These are phyloP conservation scores for Peromyscus maniculatus DNA, from an alignment of 2,113 vertebrate species.

Conservation along the genomic window DNA sequence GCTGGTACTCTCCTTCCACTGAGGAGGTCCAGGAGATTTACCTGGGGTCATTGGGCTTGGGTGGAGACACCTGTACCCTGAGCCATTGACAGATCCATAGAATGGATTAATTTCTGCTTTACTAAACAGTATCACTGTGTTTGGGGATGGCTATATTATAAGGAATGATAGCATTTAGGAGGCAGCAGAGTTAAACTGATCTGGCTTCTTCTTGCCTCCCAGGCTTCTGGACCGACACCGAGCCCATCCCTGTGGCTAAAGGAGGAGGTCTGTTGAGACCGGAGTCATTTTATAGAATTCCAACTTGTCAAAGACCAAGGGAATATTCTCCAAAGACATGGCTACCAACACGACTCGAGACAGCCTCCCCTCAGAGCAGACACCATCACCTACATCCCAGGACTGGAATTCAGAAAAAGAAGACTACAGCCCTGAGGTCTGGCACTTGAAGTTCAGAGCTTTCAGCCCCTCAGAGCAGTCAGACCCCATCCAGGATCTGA, in stretches of 20 bases:
- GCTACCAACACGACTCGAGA: neutral
- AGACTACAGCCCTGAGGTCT: rapidly evolving
- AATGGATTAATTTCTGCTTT: neutral
- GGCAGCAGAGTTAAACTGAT: neutral
- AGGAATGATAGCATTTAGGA: neutral
- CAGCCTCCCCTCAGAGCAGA: neutral
- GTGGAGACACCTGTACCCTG: neutral
- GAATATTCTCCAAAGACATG: neutral
- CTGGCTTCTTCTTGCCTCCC: neutral
- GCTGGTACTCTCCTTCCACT: neutral
- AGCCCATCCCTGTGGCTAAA: neutral
- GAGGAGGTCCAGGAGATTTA: neutral
- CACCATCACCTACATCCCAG: rapidly evolving
- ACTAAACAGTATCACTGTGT: neutral
- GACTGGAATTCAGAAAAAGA: rapidly evolving
- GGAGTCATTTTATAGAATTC: too few species aligned
- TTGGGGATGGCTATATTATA: neutral
- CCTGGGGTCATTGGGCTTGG: neutral
- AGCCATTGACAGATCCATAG: neutral
- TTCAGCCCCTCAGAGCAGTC: rapidly evolving
- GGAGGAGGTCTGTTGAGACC: neutral
- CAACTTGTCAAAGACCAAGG: neutral
- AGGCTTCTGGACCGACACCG: neutral
- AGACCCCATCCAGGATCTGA: neutral
- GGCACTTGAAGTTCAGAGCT: neutral